Conservation (phyloP, 2,797 vertebrate genomes). For the Cuniculus paca region DNA sequence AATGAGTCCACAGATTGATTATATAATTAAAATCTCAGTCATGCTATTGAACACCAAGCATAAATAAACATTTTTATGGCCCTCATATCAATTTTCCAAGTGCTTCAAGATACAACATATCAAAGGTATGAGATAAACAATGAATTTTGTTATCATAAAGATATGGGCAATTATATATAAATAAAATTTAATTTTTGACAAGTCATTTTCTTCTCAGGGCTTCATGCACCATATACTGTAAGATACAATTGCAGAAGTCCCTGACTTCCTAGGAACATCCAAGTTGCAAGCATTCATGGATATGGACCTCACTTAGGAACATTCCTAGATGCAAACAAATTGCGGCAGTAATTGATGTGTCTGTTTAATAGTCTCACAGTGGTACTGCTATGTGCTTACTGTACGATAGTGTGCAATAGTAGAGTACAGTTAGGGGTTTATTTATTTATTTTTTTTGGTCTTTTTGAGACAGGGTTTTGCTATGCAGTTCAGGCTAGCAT, state of each 20-base stretch:
- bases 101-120: background rate
- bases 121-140: background rate
- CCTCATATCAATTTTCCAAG: background rate
- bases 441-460: too few relatives aligned
- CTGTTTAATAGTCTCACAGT: background rate
- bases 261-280: background rate
- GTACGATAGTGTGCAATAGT: background rate
- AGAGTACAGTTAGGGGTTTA: background rate
- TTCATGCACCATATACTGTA: background rate
- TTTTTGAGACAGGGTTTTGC: too few relatives aligned
- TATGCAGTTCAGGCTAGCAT: too few relatives aligned
- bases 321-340: background rate
- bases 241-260: background rate
- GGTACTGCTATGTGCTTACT: background rate
- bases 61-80: background rate
- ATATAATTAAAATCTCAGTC: background rate
- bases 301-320: background rate
- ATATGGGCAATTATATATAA: background rate
- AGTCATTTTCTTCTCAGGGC: background rate
- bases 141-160: background rate
- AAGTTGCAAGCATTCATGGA: background rate
- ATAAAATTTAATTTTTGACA: background rate
- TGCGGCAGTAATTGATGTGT: background rate
- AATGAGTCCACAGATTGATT: background rate
- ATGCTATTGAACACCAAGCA: background rate